Evolutionary conservation across 1,140 invertebrate genomes (phyloP).

Genomic region (Theocolax elegans): DNA sequence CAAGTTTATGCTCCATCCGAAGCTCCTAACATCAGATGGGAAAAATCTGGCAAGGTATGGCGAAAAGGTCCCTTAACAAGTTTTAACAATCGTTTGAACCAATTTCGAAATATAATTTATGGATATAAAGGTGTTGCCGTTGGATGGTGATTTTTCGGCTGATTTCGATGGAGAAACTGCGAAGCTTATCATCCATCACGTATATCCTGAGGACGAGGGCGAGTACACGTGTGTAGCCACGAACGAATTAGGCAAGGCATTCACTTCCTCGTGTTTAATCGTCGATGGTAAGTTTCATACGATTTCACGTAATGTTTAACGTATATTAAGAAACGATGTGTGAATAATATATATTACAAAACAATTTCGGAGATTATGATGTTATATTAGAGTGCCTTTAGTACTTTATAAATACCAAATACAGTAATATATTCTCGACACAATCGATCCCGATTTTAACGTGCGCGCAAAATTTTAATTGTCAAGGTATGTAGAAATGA

Average conservation of each 20-base stretch:
- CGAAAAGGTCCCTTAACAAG: too few relatives aligned
- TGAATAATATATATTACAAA: neutral
- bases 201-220: constrained; percentile 89
- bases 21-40: constrained; percentile 77
- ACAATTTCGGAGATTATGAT: neutral
- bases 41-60: constrained; percentile 81
- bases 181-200: constrained; percentile 77
- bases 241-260: constrained; percentile 83
- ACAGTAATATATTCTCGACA: too few relatives aligned
- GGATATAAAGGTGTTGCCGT: constrained; percentile 75
- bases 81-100: too few relatives aligned
- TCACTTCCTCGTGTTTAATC: constrained; percentile 81
- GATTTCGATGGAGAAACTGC: constrained; percentile 77
- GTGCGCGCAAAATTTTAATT: too few relatives aligned
- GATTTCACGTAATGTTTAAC: too few relatives aligned
- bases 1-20: constrained; percentile 75
- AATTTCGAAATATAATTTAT: too few relatives aligned
- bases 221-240: constrained; percentile 86
- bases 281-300: constrained; percentile 75
- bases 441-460: too few relatives aligned
- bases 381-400: too few relatives aligned
- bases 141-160: constrained; percentile 76
- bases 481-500: too few relatives aligned
- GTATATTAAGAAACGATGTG: too few relatives aligned
- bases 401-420: too few relatives aligned